Base-by-base conservation (phyloP, 2,797 vertebrate species). In the Anguilla pacifica region DNA sequence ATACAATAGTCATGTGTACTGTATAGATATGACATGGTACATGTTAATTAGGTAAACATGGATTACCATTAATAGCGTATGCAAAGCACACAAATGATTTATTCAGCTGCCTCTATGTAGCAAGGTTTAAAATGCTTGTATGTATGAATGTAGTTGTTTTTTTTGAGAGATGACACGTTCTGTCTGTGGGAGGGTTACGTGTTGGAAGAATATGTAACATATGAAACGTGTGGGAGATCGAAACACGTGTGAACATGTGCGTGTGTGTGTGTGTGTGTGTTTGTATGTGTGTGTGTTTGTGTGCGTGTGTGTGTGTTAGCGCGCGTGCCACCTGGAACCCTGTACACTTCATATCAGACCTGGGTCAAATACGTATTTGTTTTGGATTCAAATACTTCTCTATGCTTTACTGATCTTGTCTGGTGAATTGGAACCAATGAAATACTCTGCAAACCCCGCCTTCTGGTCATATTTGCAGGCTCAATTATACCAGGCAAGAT, bases 231-330 rank as follows among this genome's bases (percentile, higher is more conserved):
- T 53, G 85, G 85, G 87, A 86, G 87, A 91, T 86, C 86, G 87
- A 89, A 88, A 91, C 89, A 91, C 87, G 19, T 85, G 86, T 82
- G 89, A 86, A 91, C 90, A 79, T 86, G 91, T 93, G 91, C 93
- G 93, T 94, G 94, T 95, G 91, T 82, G 28, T 86, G 85, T 86
- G 85, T 74, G 67, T 59, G 53, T 46, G 31, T 39, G 39, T 67
- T 43, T 67, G n/a, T 64, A 57, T 70, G n/a, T 85, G 46, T 67
- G 84, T 15, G 2, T 61, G 70, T 88, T 51, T 72, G 84, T 88
- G 82, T 86, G 61, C 61, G 43, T 31, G 43, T 67, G 13, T 87
- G 87, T 84, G 64, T 83, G 57, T 13, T 57, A 72, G 49, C 90
- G 46, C 87, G 84, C 86, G 46, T 51, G 89, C 28, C n/a, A 83